Evolutionary conservation across 2,113 vertebrate genomes (phyloP), one percentile per base, ranked within the genome.

Genomic region (Xenus cinereus): DNA sequence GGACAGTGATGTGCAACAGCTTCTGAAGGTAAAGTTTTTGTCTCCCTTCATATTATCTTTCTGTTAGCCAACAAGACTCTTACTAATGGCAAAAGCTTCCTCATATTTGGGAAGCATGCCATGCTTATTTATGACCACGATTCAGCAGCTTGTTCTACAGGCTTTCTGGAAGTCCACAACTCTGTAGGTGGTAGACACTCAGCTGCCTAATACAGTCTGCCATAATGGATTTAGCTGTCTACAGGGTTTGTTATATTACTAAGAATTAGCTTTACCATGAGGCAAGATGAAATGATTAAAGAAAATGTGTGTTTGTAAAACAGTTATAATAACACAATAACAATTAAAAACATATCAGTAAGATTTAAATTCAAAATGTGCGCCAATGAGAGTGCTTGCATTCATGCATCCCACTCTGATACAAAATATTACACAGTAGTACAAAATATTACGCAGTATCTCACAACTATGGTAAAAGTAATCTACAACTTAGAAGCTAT

Each of bases 1-100:
- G 23, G 50, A 77, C 6, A 41, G 48, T 3, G 1, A 10, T 1
- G 0, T 18, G 2, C 50, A 76, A 23, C 12, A 89, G 16, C 16
- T 74, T 91, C 24, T 37, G 19, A 56, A 53, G 8, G 30, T 13
- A 41, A 74, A 66, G 5, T 69, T 77, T 84, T 43, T 10, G 2
- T 48, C 26, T 39, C 15, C 22, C 71, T 72, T 69, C 16, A 9
- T 43, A 17, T n/a, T 53, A 48, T 6, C 12, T 59, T 84, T 87
- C 32, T 84, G 16, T 14, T 63, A 50, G 10, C 8, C 48, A 84
- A 20, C 3, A 71, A 16, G 16, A 33, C 5, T 28, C 13, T 39
- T 72, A 23, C 1, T 62, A 53, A 54, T 13, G 21, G 41, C 4
- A 27, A 94, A 92, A 80, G 13, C 8, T 64, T 10, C 4, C 0